Percentiles rank a stretch among this genome's conserved stretches.
These are phyloP conservation scores for Synanthedon tipuliformis DNA, from an alignment of 2,888 invertebrate genomes.

Conservation along the genomic window DNA sequence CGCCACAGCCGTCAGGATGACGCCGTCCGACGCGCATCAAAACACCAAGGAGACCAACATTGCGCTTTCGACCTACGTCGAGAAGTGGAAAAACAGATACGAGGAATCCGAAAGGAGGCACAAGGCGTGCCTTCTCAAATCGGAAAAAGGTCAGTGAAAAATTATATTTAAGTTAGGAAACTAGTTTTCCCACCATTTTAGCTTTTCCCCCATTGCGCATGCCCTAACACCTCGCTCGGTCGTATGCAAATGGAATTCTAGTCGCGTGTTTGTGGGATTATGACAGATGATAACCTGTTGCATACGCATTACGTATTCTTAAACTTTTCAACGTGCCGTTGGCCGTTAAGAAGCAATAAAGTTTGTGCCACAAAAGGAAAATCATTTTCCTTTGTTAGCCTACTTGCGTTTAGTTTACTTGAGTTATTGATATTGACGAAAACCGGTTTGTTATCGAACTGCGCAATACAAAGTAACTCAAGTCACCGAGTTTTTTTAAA, in stretches of 20 bases:
- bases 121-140: conserved; percentile 74
- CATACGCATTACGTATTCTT: conserved; percentile 49
- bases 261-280: conserved; percentile 60
- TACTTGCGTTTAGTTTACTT: too few relatives aligned
- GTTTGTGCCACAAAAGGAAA: background rate
- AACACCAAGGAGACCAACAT: conserved; percentile 60
- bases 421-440: background rate
- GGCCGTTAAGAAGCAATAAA: conserved; percentile 12
- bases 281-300: conserved; percentile 63
- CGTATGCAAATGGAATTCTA: conserved; percentile 58
- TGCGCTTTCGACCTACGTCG: conserved; percentile 61
- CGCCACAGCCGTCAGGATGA: conserved; percentile 63
- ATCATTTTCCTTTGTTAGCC: too few relatives aligned
- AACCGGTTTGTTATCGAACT: conserved; percentile 20
- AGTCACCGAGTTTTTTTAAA: too few relatives aligned
- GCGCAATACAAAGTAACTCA: conserved; percentile 18
- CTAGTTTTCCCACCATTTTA: conserved; percentile 23
- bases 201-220: conserved; percentile 41
- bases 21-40: conserved; percentile 63
- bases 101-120: conserved; percentile 78
- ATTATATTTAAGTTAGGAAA: conserved; percentile 9
- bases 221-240: conserved; percentile 25
- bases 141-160: conserved; percentile 75
- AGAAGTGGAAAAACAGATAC: conserved; percentile 77
- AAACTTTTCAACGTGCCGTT: conserved; percentile 35